These are phyloP conservation scores for Thunnus albacares DNA, from an alignment of 2,797 vertebrate genomes.

Conservation along the genomic window DNA sequence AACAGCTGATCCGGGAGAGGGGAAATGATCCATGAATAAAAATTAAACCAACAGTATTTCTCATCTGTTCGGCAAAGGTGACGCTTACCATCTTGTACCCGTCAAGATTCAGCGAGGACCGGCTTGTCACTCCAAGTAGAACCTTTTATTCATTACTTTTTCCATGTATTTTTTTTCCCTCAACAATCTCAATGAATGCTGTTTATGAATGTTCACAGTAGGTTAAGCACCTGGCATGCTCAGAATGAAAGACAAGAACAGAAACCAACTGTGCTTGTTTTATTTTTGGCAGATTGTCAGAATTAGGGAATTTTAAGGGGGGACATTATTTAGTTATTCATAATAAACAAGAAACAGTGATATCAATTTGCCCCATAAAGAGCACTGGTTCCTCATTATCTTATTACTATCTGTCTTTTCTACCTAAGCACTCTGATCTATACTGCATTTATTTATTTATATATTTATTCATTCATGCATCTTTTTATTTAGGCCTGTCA, in stretches of 20 bases:
- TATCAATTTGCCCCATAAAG: no score
- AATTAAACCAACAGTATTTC: slow-evolving; percentile 27
- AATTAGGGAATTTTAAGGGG: background rate
- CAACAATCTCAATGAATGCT: background rate
- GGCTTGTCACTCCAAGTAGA: background rate
- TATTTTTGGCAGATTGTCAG: background rate
- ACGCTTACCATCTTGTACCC: background rate
- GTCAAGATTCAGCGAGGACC: background rate
- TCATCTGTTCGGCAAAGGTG: background rate
- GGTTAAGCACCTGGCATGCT: slow-evolving; percentile 23
- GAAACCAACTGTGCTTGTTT: slow-evolving; percentile 1
- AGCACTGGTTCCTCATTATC: background rate
- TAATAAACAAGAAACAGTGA: background rate
- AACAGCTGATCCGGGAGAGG: slow-evolving; percentile 57
- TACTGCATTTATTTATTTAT: background rate
- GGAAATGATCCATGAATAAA: slow-evolving; percentile 59
- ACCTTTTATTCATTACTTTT: background rate
- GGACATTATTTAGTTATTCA: background rate
- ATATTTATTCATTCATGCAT: background rate
- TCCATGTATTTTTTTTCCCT: background rate
- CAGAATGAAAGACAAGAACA: slow-evolving; percentile 7
- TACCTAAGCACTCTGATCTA: background rate
- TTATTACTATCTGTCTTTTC: background rate
- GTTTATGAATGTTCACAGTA: slow-evolving; percentile 29
- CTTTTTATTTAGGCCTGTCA: background rate